Evolutionary conservation across 2,888 invertebrate species (phyloP), one percentile per base, ranked within the genome.

Genomic region (Drosophila incognita): DNA sequence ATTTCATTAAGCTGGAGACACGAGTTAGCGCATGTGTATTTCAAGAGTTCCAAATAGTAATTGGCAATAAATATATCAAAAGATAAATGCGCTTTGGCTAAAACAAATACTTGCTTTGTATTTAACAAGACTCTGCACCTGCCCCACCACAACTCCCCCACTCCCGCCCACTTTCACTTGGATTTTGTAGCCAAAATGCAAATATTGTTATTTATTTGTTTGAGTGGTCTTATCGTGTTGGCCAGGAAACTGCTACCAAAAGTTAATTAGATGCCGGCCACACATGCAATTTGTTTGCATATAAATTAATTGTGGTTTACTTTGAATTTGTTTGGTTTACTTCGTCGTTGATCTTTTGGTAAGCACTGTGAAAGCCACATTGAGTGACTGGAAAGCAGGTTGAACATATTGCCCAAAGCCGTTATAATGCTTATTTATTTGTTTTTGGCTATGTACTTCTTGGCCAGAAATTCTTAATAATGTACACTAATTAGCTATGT

Each of bases 201-300:
- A 73, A 81, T 80, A 68, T 58, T 21, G 33, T 62, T 52, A 57
- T 51, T 58, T 54, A 56, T 65, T 65, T 67, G 60, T 73, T 73
- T 75, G 59, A 57, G 60, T 51, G 46, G 51, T 60, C 74, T 77
- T 77, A 74, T 71, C 74, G 60, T 29, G 36, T 42, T 42, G 57
- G 72, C 68, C 76, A 76, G 77, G 74, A 77, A 77, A 77, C 60
- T 48, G 66, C 53, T 57, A 35, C 51, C 69, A 31, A 65, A 63
- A 65, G 68, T 76, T 74, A 76, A 82, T 78, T 82, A 77, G 75
- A 57, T 76, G 69, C 56, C 79, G 70, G 64, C 38, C 58, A 61
- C 62, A 73, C 70, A 56, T 69, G 59, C 54, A 74, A 75, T 77
- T 81, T 83, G 85, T 85, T 86, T 82, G 87, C 81, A 76, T 76